Evolutionary conservation across 2,888 invertebrate genomes (phyloP).

Genomic region (Himalopsyche japonica): DNA sequence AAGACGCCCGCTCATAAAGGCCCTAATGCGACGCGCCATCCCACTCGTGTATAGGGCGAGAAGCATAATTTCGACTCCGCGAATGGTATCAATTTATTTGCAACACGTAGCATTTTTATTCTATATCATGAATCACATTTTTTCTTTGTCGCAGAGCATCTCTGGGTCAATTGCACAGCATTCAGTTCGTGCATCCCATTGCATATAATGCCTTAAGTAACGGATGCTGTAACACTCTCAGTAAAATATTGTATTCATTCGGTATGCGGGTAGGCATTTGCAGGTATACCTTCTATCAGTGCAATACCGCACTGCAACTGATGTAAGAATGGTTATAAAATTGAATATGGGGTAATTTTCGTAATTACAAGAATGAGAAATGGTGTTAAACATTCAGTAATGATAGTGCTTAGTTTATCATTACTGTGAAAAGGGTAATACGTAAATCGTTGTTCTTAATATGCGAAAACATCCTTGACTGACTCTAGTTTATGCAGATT

Average conservation of each 20-base stretch:
- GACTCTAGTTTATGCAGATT: neutral
- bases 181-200: constrained; percentile 29
- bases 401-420: constrained; percentile 4
- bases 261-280: neutral
- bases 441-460: neutral
- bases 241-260: neutral
- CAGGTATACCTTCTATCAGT: neutral
- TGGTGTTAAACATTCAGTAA: constrained; percentile 23
- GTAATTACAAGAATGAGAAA: constrained; percentile 23
- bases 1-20: neutral
- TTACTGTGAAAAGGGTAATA: constrained; percentile 13
- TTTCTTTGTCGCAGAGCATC: constrained; percentile 4
- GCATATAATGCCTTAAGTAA: constrained; percentile 16
- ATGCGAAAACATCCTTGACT: neutral
- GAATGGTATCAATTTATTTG: neutral
- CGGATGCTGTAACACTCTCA: constrained; percentile 26
- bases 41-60: neutral
- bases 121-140: neutral
- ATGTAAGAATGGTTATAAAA: constrained; percentile 20
- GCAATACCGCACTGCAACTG: neutral
- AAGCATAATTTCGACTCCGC: neutral
- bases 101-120: neutral
- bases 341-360: constrained; percentile 19
- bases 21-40: neutral
- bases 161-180: constrained; percentile 20